These are phyloP conservation scores for Dyspetes luteomarginatus DNA, from an alignment of 2,888 invertebrate species.

Conservation along the genomic window DNA sequence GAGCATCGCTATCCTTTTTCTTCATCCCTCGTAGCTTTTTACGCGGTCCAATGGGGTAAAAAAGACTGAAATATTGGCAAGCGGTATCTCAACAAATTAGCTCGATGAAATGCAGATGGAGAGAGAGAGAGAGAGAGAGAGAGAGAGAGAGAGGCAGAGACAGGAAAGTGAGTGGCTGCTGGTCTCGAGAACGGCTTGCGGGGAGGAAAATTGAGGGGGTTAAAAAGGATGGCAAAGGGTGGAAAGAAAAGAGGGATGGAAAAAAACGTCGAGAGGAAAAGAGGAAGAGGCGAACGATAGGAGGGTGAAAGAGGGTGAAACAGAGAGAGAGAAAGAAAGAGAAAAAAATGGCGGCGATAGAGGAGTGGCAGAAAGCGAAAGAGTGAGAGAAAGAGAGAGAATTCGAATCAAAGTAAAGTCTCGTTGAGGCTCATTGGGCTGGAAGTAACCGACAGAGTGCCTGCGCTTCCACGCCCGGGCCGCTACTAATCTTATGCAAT, in stretches of 20 bases:
- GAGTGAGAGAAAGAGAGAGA: slow-evolving; percentile 66
- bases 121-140: slow-evolving; percentile 65
- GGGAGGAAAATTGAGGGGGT: slow-evolving; percentile 44
- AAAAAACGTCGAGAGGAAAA: slow-evolving; percentile 44
- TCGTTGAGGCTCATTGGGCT: slow-evolving; percentile 82
- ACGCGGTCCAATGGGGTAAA: slow-evolving; percentile 78
- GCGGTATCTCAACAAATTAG: slow-evolving; percentile 84
- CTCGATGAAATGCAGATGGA: slow-evolving; percentile 82
- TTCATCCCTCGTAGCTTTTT: slow-evolving; percentile 67
- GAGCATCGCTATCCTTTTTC: slow-evolving; percentile 43
- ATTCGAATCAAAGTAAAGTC: slow-evolving; percentile 81
- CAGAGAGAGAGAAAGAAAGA: slow-evolving; percentile 7
- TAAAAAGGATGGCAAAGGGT: slow-evolving; percentile 55
- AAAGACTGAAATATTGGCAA: slow-evolving; percentile 83
- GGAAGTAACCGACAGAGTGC: slow-evolving; percentile 83
- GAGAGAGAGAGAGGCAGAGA: slow-evolving; percentile 62
- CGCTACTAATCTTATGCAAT: slow-evolving; percentile 83
- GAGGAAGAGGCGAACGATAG: slow-evolving; percentile 9
- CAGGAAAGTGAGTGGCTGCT: slow-evolving; percentile 55
- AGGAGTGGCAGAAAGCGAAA: slow-evolving; percentile 60
- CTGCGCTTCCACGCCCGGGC: slow-evolving; percentile 76
- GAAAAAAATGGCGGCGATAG: slow-evolving; percentile 43
- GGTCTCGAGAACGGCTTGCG: slow-evolving; percentile 27
- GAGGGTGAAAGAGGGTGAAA: slow-evolving; percentile 45
- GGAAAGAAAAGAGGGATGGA: slow-evolving; percentile 65